A percentile compares a stretch with the other conserved stretches of the same genome.
Evolutionary conservation across 1,140 invertebrate species (phyloP).

Genomic region (Octopus bimaculoides): DNA sequence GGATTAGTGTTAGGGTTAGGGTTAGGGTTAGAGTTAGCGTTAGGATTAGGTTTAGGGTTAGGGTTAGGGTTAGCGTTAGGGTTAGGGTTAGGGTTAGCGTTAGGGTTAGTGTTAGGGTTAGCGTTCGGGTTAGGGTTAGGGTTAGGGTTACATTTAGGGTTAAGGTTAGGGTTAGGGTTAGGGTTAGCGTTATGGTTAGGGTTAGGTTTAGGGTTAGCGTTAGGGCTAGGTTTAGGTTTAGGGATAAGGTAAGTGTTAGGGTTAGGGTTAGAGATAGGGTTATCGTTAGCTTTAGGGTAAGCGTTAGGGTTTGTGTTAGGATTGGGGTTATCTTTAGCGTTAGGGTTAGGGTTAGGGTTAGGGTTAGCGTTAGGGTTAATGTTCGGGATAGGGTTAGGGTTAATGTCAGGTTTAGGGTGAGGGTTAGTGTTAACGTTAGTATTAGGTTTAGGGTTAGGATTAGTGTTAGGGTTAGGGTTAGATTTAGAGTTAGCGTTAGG

Average conservation of each 20-base stretch:
- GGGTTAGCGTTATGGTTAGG: neutral
- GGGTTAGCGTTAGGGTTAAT: neutral
- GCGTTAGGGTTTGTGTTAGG: neutral
- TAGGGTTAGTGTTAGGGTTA: slow-evolving; percentile 8
- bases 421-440: neutral
- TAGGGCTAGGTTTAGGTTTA: neutral
- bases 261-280: neutral
- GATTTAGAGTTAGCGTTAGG: slow-evolving; percentile 8
- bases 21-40: slow-evolving; percentile 1
- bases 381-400: neutral
- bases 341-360: neutral
- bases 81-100: neutral
- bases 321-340: neutral
- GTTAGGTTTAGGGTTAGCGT: neutral
- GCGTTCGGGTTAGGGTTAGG: neutral
- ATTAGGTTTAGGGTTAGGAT: neutral
- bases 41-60: slow-evolving; percentile 1
- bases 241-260: neutral
- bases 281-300: neutral
- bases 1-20: neutral
- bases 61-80: neutral
- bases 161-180: neutral
- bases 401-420: neutral
- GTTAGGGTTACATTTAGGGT: neutral
- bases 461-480: neutral